A percentile compares a stretch with the other conserved stretches of the same genome.
These are phyloP conservation scores for Acronicta alni DNA, from an alignment of 2,888 invertebrate genomes.

Conservation along the genomic window DNA sequence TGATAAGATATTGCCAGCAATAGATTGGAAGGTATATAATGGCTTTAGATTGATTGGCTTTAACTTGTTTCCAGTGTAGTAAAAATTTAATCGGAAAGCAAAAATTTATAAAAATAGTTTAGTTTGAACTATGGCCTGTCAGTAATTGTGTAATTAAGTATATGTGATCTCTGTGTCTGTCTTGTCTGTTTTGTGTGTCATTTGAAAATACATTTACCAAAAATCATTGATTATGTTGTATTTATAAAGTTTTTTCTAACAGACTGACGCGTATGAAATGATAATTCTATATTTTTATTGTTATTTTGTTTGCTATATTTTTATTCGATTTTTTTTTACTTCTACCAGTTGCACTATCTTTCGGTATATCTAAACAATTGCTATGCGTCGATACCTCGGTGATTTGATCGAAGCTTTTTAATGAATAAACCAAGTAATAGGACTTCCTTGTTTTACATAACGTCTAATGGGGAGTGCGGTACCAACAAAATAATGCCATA, in stretches of 20 bases:
- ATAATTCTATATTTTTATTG: constrained; percentile 47
- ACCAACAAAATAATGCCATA: constrained; percentile 24
- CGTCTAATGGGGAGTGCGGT: constrained; percentile 4
- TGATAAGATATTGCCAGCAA: constrained; percentile 10
- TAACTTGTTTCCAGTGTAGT: constrained; percentile 18
- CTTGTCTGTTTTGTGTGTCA: constrained; percentile 53
- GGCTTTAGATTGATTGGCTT: constrained; percentile 21
- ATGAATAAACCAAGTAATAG: background rate
- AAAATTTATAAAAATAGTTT: constrained; percentile 24
- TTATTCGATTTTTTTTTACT: constrained; percentile 20
- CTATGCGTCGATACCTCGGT: too few relatives aligned
- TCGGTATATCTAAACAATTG: too few relatives aligned
- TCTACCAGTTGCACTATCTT: constrained; percentile 51
- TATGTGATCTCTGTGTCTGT: constrained; percentile 55
- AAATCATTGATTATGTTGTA: constrained; percentile 50
- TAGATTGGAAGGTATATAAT: constrained; percentile 22
- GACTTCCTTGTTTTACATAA: constrained; percentile 6
- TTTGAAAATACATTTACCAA: constrained; percentile 47
- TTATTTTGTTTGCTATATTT: constrained; percentile 48
- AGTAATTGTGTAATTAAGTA: constrained; percentile 45
- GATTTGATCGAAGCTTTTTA: background rate
- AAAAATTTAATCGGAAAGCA: constrained; percentile 8
- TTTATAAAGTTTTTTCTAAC: constrained; percentile 46
- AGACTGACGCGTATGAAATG: constrained; percentile 55
- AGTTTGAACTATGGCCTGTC: constrained; percentile 41